Evolutionary conservation across 92 coral and sea anemone species (phyloP), one percentile per base, ranked within the genome.

Genomic region (Actinostola sp.): DNA sequence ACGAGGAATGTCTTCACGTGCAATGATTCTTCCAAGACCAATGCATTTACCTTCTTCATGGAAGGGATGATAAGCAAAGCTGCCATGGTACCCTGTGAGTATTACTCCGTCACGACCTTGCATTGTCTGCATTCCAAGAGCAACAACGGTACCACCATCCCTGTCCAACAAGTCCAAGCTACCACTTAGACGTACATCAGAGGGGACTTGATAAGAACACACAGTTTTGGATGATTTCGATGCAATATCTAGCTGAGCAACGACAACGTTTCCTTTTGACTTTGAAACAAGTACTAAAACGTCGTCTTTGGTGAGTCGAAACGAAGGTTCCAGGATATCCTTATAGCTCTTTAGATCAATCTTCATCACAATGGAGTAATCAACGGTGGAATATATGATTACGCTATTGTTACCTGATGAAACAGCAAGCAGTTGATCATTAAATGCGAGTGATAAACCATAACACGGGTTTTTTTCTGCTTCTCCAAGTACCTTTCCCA

Each of bases 81-180:
- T 44, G 8, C 92, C 92, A 45, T 82, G 34, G 28, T 87, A 86
- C 15, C 91, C 87, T 11, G 84, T 52, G 23, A 95, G 86, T 28
- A 86, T 83, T 26, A 82, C 90, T 0, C 99, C 99, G 33, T 95
- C 99, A 0, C 86, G 97, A 17, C 95, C 97, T 9, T 50, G 39
- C 21, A 63, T 30, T 25, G 92, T 85, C 53, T 80, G 88, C 86
- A 95, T 86, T 0, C 99, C 99, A 25, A 95, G 79, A 1, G 87
- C 97, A 34, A 68, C 86, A 48, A 95, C 61, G 5, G 44, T 77
- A 38, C 86, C 86, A 23, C 68, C 83, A 55, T 87, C 77, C 23
- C 88, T 82, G 54, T 78, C 30, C 55, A 67, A 70, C 3, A 71
- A 70, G 62, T 86, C 92, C 11, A 73, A 59, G n/a, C 12, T 15